Evolutionary conservation across 2,888 invertebrate genomes (phyloP), one percentile per base, ranked within the genome.

Genomic region (Lasioglossum morio): DNA sequence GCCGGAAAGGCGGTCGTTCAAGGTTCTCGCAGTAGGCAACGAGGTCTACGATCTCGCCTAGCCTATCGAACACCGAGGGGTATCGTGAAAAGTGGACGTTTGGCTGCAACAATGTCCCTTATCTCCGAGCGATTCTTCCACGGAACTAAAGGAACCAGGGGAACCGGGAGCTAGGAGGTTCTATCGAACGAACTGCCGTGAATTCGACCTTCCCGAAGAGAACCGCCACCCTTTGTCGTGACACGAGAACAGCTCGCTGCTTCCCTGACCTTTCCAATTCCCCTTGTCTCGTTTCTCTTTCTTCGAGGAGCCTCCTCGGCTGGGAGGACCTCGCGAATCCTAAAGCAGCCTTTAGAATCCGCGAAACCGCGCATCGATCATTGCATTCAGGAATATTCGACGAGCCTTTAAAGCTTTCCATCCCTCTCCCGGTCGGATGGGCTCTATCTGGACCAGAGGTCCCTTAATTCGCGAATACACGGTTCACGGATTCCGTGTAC

Each of bases 111-210:
- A 43, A 76, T 63, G 80, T 79, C 60, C 48, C 79, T 79, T 83
- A 84, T 85, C 76, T 72, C 10, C 40, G 8, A 30, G 27, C 10
- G 57, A 57, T 66, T 72, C 72, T 60, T 80, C 66, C 30, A 63
- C 57, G 23, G 66, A 53, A 53, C 23, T 30, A 3, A 2, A 2
- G 66, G 23, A 34, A 66, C 23, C 66, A 10, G 34, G 66, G 30
- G 77, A 69, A 75, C 66, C 77, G 60, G 48, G 48, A 74, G 80
- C 53, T 77, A 72, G 70, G 81, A 86, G 66, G 19, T 86, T 81
- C 66, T 85, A 85, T 86, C 85, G 78, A 81, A 66, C 77, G 73
- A 27, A 84, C 72, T 85, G 81, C 78, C 69, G 78, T 78, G 72
- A 85, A 81, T 85, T 85, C 77, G 81, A 81, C 85, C 86, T 81